Conservation (phyloP, 2,113 vertebrate genomes). For the Ceyx melanurus region DNA sequence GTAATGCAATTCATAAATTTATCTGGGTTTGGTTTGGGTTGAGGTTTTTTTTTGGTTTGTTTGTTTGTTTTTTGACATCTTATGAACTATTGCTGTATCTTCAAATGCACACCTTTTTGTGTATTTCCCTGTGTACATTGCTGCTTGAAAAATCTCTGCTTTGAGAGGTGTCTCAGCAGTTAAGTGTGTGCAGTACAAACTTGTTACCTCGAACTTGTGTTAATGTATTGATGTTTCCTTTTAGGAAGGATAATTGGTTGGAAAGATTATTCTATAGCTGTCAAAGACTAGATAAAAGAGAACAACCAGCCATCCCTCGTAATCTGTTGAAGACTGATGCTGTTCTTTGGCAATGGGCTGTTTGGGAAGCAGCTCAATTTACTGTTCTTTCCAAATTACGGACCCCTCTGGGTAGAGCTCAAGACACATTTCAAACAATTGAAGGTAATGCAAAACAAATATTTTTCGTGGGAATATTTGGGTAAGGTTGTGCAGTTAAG, state of each 20-base stretch:
- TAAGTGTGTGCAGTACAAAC: conserved; percentile 42
- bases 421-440: conserved; percentile 98
- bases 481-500: neutral
- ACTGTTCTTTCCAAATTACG: conserved; percentile 95
- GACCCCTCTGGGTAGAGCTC: conserved; percentile 93
- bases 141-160: neutral
- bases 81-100: neutral
- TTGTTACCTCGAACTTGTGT: neutral
- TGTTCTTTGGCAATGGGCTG: conserved; percentile 98
- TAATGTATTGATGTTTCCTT: neutral
- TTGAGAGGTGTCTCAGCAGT: neutral
- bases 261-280: conserved; percentile 96
- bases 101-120: neutral
- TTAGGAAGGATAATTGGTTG: conserved; percentile 96
- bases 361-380: conserved; percentile 98
- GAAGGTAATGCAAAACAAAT: conserved; percentile 81
- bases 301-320: conserved; percentile 82
- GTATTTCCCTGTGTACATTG: neutral
- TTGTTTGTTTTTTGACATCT: neutral
- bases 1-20: too few species aligned
- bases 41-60: too few species aligned
- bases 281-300: conserved; percentile 91
- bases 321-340: conserved; percentile 91
- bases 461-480: neutral
- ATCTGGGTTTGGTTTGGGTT: too few species aligned